A percentile compares a stretch with the other conserved stretches of the same genome.
phyloP scores from a whole-genome alignment of 2,113 vertebrate genomes.

The Embiotoca jacksoni region DNA sequence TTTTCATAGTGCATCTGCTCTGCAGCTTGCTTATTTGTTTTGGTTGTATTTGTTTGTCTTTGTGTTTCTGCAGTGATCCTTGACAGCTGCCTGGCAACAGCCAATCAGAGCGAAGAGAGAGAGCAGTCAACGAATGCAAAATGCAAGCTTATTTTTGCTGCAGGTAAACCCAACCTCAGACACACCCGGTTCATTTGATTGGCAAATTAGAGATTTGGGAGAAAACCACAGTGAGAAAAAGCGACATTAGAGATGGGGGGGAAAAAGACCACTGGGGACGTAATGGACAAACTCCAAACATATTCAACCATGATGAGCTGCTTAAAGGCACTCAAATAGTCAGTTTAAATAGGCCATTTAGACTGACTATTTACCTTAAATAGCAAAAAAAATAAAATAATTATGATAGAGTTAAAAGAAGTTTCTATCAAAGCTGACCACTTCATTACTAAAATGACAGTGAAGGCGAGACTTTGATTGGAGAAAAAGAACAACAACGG shows the following conservation, averaged over 20 bases:
- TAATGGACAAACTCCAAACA: not conserved
- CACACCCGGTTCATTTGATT: slow-evolving; percentile 83
- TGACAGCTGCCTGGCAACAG: slow-evolving; percentile 64
- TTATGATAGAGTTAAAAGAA: not conserved
- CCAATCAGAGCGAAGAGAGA: slow-evolving; percentile 53
- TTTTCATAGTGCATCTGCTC: slow-evolving; percentile 5
- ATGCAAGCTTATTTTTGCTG: slow-evolving; percentile 40
- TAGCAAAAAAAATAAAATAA: not conserved
- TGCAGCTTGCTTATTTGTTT: slow-evolving; percentile 58
- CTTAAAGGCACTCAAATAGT: not conserved
- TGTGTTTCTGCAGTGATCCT: slow-evolving; percentile 49
- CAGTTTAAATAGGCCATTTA: not conserved
- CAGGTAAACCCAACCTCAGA: slow-evolving; percentile 48
- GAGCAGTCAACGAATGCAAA: slow-evolving; percentile 64
- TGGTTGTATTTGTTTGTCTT: slow-evolving; percentile 60
- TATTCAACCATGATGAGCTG: not conserved
- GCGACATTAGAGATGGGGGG: not conserved
- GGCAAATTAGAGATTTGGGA: slow-evolving; percentile 71
- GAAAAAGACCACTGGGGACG: not conserved
- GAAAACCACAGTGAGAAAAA: not conserved
- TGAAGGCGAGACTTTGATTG: too few species aligned
- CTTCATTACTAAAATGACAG: too few species aligned
- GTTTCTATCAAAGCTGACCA: too few species aligned
- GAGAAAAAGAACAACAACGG: too few species aligned
- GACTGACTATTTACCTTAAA: not conserved